Base-by-base conservation (phyloP, 1,140 invertebrate species). In the Hermetia illucens region DNA sequence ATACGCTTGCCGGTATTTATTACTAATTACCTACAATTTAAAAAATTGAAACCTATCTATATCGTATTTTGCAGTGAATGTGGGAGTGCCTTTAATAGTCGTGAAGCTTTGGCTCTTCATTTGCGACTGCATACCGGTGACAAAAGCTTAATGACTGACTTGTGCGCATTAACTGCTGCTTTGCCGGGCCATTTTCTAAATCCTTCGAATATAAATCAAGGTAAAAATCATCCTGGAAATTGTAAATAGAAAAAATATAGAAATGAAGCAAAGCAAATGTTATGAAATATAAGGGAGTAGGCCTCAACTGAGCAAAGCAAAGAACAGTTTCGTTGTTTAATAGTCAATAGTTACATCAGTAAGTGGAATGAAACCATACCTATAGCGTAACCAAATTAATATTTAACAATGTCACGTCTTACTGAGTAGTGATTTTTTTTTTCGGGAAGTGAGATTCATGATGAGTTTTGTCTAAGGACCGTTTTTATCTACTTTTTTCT, bases 91-190 rank as follows among this genome's bases (percentile, higher is more conserved):
- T 78, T 79, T 48, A 66, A 70, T 39, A 78, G 70, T 51, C 70
- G 75, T 51, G 81, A 82, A 66, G 79, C 79, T 38, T 63, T 86
- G 35, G 77, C 79, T 38, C 64, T 83, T 41, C 83, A 89, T 62
- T 71, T 82, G 54, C 72, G 80, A 50, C 65, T 84, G 53, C 86
- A 89, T 63, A 77, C 78, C 41, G 84, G 82, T 38, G 79, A 85
- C 55, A 74, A 82, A 49, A 84, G 82, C 34, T 77, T 82, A 50
- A 80, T 85, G 37, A 88, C 83, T 43, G 82, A 87, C 62, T 68
- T 86, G 50, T 89, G 85, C 64, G 82, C 80, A 34, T 65, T 82
- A 44, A 81, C 79, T 21, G 78, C 79, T 32, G 76, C 79, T 32
- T 66, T 82, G 51, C 75, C 76, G 36, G 72, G 74, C 39, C 70